A percentile compares a stretch with the other conserved stretches of the same genome.
phyloP scores from a whole-genome alignment of 1,140 invertebrate genomes.

The Phymastichus coffea region DNA sequence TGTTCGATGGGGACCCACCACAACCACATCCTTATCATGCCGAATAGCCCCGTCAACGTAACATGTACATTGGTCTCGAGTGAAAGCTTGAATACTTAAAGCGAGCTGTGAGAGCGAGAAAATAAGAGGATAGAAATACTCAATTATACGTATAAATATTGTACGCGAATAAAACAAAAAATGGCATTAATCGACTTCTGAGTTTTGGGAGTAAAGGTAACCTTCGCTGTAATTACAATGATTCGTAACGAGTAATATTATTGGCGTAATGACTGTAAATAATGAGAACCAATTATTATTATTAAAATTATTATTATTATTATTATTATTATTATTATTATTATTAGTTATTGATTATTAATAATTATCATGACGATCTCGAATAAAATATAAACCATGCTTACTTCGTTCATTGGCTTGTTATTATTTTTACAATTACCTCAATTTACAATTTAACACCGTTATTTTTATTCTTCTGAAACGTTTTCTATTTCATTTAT shows the following conservation, averaged over 20 bases:
- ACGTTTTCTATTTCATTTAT: no score
- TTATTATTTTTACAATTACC: constrained; percentile 27
- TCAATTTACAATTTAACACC: no score
- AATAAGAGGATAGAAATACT: no score
- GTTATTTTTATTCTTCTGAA: no score
- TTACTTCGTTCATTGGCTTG: constrained; percentile 34
- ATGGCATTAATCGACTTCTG: no score
- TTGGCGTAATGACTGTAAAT: constrained; percentile 28
- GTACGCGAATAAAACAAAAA: no score
- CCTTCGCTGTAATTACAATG: constrained; percentile 49
- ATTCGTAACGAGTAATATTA: constrained; percentile 49
- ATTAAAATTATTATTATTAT: constrained; percentile 33
- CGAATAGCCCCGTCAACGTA: constrained; percentile 37
- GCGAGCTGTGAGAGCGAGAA: no score
- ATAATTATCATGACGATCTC: constrained; percentile 54
- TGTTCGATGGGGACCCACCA: constrained; percentile 67
- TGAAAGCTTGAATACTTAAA: neutral
- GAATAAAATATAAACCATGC: constrained; percentile 52
- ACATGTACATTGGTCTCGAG: neutral
- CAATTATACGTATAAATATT: no score
- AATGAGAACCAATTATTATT: constrained; percentile 26
- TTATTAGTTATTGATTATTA: constrained; percentile 39
- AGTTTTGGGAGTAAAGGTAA: no score
- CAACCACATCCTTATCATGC: constrained; percentile 57
- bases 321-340: constrained; percentile 40